These are phyloP conservation scores for Dipodomys ordii DNA, from an alignment of 2,113 vertebrate genomes.

Conservation along the genomic window DNA sequence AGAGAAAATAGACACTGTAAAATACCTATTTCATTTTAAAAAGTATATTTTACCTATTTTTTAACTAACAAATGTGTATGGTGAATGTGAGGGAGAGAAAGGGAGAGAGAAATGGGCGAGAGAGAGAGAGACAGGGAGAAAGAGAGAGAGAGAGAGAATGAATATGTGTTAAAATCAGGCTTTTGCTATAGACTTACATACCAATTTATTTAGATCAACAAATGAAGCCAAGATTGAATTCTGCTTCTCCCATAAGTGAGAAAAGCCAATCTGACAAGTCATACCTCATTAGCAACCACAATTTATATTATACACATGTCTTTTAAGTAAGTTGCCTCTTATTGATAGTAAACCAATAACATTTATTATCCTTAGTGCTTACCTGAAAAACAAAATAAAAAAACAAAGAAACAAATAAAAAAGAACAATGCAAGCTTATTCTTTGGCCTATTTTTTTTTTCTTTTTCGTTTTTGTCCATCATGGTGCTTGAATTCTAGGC, in stretches of 20 bases:
- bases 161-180: background rate
- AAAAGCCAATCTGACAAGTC: slow-evolving; percentile 26
- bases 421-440: too few species aligned
- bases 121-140: background rate
- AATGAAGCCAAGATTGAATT: slow-evolving; percentile 36
- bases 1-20: background rate
- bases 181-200: background rate
- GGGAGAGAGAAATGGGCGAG: background rate
- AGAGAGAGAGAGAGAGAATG: too few species aligned
- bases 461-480: background rate
- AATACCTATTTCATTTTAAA: background rate
- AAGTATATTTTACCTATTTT: background rate
- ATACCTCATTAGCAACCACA: background rate
- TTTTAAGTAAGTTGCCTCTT: slow-evolving; percentile 11
- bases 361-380: slow-evolving; percentile 17
- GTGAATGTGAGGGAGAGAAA: background rate
- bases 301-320: background rate
- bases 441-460: too few species aligned
- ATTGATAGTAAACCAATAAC: background rate
- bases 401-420: background rate
- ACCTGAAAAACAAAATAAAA: background rate
- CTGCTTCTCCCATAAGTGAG: background rate
- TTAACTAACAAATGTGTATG: background rate
- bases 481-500: too few species aligned
- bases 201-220: slow-evolving; percentile 34